Evolutionary conservation across 1,140 invertebrate species (phyloP), one percentile per base, ranked within the genome.

Genomic region (Drosophila bocki): DNA sequence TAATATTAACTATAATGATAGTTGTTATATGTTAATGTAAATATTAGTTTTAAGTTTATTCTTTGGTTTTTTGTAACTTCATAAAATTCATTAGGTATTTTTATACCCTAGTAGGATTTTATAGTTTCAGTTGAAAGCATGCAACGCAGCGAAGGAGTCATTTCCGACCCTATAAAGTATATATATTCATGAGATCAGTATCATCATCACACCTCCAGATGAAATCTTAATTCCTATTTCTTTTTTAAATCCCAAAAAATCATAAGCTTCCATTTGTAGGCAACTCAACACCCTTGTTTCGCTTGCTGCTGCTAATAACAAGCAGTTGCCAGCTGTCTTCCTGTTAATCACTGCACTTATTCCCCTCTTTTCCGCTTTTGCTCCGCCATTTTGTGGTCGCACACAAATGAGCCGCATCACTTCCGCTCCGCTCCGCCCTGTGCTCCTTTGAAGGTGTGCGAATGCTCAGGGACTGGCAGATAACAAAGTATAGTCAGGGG

Each of bases 341-440:
- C 33, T 41, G 39, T 42, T 59, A 76, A 75, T 53, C 61, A 45
- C 61, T 51, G 72, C 69, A 54, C 19, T 75, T 63, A 42, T 19
- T 35, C n/a, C 33, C 17, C 29, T 35, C 53, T 29, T 54, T 22
- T 6, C 37, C n/a, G 33, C 15, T 51, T 57, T 33, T 19, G 32
- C 53, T 56, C 54, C 19, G 37, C 63, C 71, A 75, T 88, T 81
- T 79, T 69, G 85, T 76, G 81, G 85, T 67, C 61, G 57, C 64
- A 84, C 78, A 76, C 85, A 90, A 90, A 90, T 90, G 85, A 91
- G 86, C 69, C 80, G 84, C 85, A 90, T 90, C 78, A 82, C 76
- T 90, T 90, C 65, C 65, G 64, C 67, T 50, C 42, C 56, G 12
- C 47, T 26, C 22, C 2, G 39, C 41, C 17, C 45, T 12, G 12